Evolutionary conservation across 2,797 vertebrate species (phyloP), one percentile per base, ranked within the genome.

Genomic region (Pseudochromis fuscus): DNA sequence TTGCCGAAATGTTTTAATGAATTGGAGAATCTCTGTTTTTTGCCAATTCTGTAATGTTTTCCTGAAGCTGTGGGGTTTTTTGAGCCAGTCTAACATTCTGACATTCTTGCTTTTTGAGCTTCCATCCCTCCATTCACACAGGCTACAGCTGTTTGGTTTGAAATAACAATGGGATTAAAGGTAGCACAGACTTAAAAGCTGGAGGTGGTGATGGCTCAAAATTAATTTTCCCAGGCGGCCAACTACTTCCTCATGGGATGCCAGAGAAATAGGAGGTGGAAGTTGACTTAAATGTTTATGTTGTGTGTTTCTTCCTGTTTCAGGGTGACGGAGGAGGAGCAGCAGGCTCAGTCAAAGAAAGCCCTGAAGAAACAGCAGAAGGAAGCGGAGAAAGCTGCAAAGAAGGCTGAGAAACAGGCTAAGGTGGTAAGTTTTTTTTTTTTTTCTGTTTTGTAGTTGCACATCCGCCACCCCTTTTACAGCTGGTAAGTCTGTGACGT

Each of bases 391-490:
- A 95, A 96, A 92, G 90, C 92, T 23, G 82, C 87, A 35, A 95
- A 95, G 92, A 96, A 96, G 94, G 95, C 93, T 71, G 91, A 96
- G 91, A 94, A 96, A 84, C 85, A 94, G 79, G 89, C 95, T 87
- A 95, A 90, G 86, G 50, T 28, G 91, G 94, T 95, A 78, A 93
- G 94, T 93, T 61, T 52, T 77, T 61, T 57, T 50, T 58, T 30
- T 52, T 33, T 40, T 27, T 45, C 56, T 51, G n/a, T 42, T 77
- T 81, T 74, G 72, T 85, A 81, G 75, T 78, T 69, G 76, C 59
- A 76, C 83, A 84, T 90, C 84, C 81, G 68, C 45, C 11, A 18
- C 50, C 52, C 44, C 40, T 19, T 37, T 71, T 66, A 74, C 90
- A 90, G 88, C 89, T 93, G 91, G 75, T 81, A 53, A n/a, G 40